A percentile compares a stretch with the other conserved stretches of the same genome.
These are phyloP conservation scores for Limanda limanda DNA, from an alignment of 2,113 vertebrate species.

Conservation along the genomic window DNA sequence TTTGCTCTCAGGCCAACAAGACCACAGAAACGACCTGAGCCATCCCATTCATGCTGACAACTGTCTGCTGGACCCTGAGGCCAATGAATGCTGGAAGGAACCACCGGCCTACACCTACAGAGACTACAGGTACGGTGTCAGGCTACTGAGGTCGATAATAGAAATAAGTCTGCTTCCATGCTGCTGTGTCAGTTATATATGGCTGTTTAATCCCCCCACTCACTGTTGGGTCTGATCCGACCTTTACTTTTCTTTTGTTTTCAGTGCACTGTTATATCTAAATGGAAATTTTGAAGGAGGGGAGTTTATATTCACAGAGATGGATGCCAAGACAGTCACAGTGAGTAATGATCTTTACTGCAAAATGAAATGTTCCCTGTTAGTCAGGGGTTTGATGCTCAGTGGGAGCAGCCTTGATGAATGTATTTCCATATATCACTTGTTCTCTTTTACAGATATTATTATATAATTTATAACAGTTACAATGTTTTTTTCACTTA, in stretches of 20 bases:
- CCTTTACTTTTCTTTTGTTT: conserved; percentile 5
- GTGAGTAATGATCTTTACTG: conserved; percentile 76
- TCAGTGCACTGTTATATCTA: conserved; percentile 94
- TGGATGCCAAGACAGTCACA: conserved; percentile 97
- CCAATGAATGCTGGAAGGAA: conserved; percentile 97
- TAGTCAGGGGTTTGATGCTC: not conserved
- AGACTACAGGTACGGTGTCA: conserved; percentile 89
- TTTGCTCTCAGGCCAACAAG: conserved; percentile 89
- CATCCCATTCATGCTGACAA: conserved; percentile 99
- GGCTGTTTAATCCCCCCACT: not conserved
- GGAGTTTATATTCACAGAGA: conserved; percentile 97
- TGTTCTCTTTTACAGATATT: too few relatives aligned
- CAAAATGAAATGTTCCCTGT: not conserved
- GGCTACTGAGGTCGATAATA: not conserved
- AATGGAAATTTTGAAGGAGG: conserved; percentile 97
- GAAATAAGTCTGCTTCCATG: not conserved
- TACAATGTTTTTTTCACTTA: too few relatives aligned
- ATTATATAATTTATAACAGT: too few relatives aligned
- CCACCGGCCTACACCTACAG: conserved; percentile 95
- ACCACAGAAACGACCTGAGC: conserved; percentile 95
- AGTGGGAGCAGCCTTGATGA: too few relatives aligned
- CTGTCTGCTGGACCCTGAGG: conserved; percentile 94
- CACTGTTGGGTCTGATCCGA: not conserved
- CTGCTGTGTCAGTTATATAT: not conserved
- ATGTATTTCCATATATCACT: too few relatives aligned